Conservation (phyloP, 23 tunicate species). For the Phallusia fumigata region DNA sequence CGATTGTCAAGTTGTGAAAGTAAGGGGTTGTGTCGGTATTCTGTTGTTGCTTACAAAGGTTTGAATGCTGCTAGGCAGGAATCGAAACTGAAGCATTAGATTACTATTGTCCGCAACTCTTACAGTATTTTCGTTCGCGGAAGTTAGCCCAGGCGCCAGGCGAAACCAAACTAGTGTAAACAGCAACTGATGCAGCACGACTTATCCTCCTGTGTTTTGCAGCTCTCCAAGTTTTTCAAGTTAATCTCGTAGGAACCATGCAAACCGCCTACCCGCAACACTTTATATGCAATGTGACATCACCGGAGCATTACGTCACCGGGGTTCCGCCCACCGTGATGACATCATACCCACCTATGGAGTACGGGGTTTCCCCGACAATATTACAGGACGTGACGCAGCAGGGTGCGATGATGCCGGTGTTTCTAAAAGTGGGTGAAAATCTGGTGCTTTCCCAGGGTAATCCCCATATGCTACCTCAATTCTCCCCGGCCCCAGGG, state of each 20-base stretch:
- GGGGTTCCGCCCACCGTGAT: not conserved
- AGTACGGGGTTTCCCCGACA: not conserved
- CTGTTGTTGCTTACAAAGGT: too few species aligned
- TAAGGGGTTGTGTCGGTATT: too few species aligned
- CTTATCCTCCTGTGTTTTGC: too few species aligned
- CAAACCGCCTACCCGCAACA: slow-evolving; percentile 4
- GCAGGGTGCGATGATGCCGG: not conserved
- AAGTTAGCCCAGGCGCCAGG: too few species aligned
- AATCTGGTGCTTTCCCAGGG: not conserved
- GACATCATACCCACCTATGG: not conserved
- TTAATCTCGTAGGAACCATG: not conserved
- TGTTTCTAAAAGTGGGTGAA: not conserved
- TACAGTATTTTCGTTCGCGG: too few species aligned
- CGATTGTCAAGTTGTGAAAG: too few species aligned
- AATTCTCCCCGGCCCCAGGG: not conserved
- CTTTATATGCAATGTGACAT: not conserved
- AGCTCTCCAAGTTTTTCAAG: too few species aligned
- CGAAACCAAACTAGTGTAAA: too few species aligned
- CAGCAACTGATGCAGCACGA: too few species aligned
- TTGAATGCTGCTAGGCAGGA: too few species aligned
- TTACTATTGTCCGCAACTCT: too few species aligned
- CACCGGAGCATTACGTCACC: not conserved
- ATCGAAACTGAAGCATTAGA: too few species aligned
- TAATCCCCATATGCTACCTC: not conserved
- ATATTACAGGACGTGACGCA: not conserved